A percentile compares a stretch with the other conserved stretches of the same genome.
Conservation (phyloP, 2,113 vertebrate species). For the Nesoenas mayeri region DNA sequence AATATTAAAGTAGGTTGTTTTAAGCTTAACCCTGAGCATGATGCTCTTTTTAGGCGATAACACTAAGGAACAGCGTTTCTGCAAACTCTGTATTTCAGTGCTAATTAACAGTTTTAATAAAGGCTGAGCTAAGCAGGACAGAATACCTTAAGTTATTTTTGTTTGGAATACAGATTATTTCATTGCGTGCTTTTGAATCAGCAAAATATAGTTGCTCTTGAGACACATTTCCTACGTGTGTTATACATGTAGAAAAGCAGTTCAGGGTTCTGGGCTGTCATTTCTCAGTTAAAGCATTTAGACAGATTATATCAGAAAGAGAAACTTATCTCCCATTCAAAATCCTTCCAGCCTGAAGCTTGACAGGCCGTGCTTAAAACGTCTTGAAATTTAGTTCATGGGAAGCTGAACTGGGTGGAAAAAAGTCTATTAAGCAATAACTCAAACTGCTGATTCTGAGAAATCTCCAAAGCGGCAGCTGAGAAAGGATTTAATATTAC, state of each 20-base stretch:
- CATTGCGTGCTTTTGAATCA: background rate
- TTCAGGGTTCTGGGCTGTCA: background rate
- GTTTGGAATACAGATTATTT: background rate
- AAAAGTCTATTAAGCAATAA: slow-evolving; percentile 6
- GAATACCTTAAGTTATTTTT: background rate
- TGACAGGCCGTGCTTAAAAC: background rate
- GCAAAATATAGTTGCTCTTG: background rate
- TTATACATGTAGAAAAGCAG: background rate
- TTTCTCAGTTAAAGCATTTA: background rate
- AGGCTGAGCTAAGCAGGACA: background rate
- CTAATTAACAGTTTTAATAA: background rate
- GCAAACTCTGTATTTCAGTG: background rate
- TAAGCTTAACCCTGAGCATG: background rate
- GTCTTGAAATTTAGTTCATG: background rate
- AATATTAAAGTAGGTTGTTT: background rate
- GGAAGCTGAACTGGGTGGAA: background rate
- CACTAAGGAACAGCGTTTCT: background rate
- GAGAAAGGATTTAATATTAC: background rate
- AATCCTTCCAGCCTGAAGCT: background rate
- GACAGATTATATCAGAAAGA: background rate
- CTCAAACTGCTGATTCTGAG: slow-evolving; percentile 9
- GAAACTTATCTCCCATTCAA: background rate
- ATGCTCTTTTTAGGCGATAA: background rate
- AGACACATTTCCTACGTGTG: accelerated
- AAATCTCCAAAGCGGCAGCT: background rate